Conservation (phyloP, 2,888 invertebrate genomes). For the Gasteruption jaculator region DNA sequence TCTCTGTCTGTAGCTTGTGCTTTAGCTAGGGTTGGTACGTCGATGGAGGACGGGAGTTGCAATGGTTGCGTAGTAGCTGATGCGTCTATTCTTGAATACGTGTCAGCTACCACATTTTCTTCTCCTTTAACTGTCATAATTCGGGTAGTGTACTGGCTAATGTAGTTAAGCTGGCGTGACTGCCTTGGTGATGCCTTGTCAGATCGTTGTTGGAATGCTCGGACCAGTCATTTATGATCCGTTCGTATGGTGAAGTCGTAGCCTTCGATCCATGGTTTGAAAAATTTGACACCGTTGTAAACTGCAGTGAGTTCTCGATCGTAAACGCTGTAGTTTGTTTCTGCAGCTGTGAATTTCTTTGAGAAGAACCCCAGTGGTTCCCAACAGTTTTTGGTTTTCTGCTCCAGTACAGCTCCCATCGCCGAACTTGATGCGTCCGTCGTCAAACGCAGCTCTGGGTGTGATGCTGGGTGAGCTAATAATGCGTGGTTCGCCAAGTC, state of each 20-base stretch:
- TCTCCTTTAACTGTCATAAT: conserved; percentile 10
- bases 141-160: conserved; percentile 28
- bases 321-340: conserved; percentile 25
- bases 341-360: conserved; percentile 13
- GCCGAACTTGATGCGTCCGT: conserved; percentile 23
- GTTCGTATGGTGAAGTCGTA: conserved; percentile 1
- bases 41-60: conserved; percentile 5
- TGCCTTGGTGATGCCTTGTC: conserved; percentile 25
- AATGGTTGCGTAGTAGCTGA: conserved; percentile 19
- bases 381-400: conserved; percentile 1
- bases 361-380: conserved; percentile 19
- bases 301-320: conserved; percentile 20
- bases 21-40: conserved; percentile 7
- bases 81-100: conserved; percentile 23
- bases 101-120: conserved; percentile 28
- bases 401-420: conserved; percentile 19
- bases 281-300: conserved; percentile 9
- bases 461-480: conserved; percentile 14
- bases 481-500: conserved; percentile 8
- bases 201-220: conserved; percentile 13
- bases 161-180: conserved; percentile 25
- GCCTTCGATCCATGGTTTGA: conserved; percentile 11
- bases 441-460: conserved; percentile 13
- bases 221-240: conserved; percentile 12
- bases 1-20: conserved; percentile 17